Evolutionary conservation across 2,888 invertebrate species (phyloP).

Genomic region (Pollenia angustigena): DNA sequence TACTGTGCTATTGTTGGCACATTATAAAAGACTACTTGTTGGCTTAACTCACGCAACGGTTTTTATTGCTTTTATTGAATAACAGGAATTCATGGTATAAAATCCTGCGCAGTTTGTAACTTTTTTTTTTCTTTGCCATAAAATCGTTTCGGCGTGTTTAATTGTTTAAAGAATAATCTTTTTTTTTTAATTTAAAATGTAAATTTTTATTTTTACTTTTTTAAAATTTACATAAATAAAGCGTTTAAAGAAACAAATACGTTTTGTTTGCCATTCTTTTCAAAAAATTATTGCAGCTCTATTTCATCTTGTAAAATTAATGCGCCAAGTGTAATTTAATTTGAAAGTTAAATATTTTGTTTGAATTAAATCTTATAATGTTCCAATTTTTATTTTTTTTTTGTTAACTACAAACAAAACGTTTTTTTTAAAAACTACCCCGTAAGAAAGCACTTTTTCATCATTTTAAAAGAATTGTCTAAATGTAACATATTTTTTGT

Average conservation of each 20-base stretch:
- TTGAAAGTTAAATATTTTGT: too few relatives aligned
- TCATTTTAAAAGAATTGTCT: too few relatives aligned
- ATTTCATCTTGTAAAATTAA: too few relatives aligned
- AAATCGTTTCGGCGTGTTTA: slow-evolving; percentile 33
- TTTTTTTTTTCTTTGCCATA: background rate
- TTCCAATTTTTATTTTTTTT: too few relatives aligned
- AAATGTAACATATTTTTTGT: too few relatives aligned
- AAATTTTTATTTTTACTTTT: slow-evolving; percentile 2
- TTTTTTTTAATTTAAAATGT: slow-evolving; percentile 17
- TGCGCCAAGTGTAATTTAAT: background rate
- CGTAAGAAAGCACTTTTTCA: too few relatives aligned
- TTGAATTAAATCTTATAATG: too few relatives aligned
- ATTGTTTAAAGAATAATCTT: slow-evolving; percentile 32
- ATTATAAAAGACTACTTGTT: slow-evolving; percentile 68
- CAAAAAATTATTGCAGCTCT: background rate
- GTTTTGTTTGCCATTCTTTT: background rate
- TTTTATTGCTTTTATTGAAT: slow-evolving; percentile 70
- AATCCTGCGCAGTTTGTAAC: slow-evolving; percentile 71
- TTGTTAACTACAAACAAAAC: too few relatives aligned
- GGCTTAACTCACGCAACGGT: slow-evolving; percentile 36
- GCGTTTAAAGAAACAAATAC: background rate
- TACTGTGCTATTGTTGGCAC: slow-evolving; percentile 44
- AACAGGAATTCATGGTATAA: slow-evolving; percentile 6
- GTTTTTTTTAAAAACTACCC: too few relatives aligned
- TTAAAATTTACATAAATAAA: slow-evolving; percentile 10